phyloP scores from a whole-genome alignment of 2,888 invertebrate species.

The Drosophila merina region DNA sequence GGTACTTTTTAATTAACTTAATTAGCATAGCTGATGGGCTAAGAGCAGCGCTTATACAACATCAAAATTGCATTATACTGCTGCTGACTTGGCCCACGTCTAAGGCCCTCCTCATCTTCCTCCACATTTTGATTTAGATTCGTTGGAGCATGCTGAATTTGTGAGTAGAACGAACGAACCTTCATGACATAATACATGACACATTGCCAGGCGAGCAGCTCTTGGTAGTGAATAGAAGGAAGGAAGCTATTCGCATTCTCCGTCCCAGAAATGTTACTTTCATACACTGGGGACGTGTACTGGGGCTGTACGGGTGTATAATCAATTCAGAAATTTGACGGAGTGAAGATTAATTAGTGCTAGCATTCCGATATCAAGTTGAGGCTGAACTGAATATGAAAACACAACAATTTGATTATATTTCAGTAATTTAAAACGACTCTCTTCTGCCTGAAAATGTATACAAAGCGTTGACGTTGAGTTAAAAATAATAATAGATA shows the following conservation, averaged over 20 bases:
- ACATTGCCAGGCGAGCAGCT: slow-evolving; percentile 13
- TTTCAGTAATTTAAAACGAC: slow-evolving; percentile 6
- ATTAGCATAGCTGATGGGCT: slow-evolving; percentile 75
- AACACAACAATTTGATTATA: slow-evolving; percentile 4
- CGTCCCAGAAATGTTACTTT: slow-evolving; percentile 15
- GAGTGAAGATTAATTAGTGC: slow-evolving; percentile 12
- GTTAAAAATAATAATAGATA: slow-evolving; percentile 3
- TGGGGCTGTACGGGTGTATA: neutral
- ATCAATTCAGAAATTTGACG: slow-evolving; percentile 23
- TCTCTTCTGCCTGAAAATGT: neutral
- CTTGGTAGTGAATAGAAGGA: slow-evolving; percentile 2
- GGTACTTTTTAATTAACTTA: slow-evolving; percentile 77
- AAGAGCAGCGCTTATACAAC: slow-evolving; percentile 72
- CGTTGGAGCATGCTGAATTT: slow-evolving; percentile 38
- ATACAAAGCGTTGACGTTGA: neutral
- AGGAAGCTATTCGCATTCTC: slow-evolving; percentile 10
- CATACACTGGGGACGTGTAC: neutral
- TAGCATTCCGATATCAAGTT: neutral
- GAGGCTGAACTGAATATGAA: neutral
- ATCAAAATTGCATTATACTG: slow-evolving; percentile 73
- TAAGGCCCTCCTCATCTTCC: neutral
- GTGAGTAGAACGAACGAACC: slow-evolving; percentile 15
- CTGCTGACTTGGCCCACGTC: neutral
- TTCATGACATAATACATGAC: slow-evolving; percentile 38
- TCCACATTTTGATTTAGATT: slow-evolving; percentile 36